phyloP scores from a whole-genome alignment of 1,140 invertebrate genomes.

The Rhagoletis zephyria region DNA sequence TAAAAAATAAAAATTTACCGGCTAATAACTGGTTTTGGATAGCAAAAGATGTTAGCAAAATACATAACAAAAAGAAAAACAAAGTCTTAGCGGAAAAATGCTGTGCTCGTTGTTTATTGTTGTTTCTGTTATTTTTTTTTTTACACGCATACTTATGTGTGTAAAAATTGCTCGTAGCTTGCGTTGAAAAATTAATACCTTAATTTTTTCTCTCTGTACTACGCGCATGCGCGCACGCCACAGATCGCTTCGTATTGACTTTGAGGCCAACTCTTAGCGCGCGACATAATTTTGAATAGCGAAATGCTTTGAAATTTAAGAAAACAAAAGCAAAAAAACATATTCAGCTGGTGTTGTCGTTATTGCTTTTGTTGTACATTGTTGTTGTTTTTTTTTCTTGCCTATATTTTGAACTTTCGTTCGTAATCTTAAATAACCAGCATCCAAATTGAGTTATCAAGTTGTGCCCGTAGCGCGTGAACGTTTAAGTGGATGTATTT shows the following conservation, averaged over 20 bases:
- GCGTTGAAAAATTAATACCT: too few species aligned
- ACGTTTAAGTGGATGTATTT: conserved; percentile 8
- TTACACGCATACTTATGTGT: too few species aligned
- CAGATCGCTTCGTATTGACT: neutral
- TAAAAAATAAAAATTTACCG: neutral
- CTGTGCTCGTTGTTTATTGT: neutral
- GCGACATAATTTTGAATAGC: too few species aligned
- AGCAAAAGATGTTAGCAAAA: neutral
- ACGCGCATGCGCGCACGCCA: conserved; percentile 17
- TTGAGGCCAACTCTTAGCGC: neutral
- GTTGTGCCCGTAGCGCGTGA: neutral
- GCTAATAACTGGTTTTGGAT: conserved; percentile 10
- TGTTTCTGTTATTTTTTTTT: neutral
- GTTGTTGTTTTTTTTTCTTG: neutral
- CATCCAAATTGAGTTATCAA: conserved; percentile 8
- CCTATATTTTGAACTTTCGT: neutral
- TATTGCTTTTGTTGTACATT: neutral
- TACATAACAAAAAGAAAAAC: neutral
- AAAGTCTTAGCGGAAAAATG: neutral
- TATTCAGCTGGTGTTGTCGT: neutral
- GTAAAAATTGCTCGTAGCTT: too few species aligned
- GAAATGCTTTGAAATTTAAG: too few species aligned
- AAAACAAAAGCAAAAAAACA: neutral
- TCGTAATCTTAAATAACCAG: neutral
- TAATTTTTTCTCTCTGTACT: too few species aligned